Base-by-base conservation (phyloP, 2,113 vertebrate genomes). In the Cynoglossus semilaevis region DNA sequence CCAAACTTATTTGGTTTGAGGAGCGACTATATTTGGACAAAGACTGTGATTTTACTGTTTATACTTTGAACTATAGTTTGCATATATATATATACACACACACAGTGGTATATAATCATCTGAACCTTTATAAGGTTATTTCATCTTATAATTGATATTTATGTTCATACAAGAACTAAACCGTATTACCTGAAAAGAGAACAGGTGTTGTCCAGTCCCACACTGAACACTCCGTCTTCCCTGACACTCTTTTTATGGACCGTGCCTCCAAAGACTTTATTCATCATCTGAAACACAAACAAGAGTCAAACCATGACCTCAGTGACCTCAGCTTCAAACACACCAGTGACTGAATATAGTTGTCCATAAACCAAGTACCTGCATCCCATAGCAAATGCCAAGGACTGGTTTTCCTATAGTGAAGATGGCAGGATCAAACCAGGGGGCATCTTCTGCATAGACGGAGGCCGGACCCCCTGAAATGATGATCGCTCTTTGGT, bases 371-470 rank as follows among this genome's bases (percentile, higher is more conserved):
- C 7, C 42, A 29, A 1, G 49, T 79, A 99, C 97, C 96, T 99
- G 97, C 97, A 99, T 99, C 72, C 97, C 97, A 75, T 99, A 99
- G 88, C 97, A 99, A 82, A 99, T 99, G 46, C 97, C 97, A 58
- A 99, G 92, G 17, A 99, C 92, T 0, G 97, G 96, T 46, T 97
- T 98, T 67, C 97, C 97, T 72, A 99, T 94, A 7, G 95, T 96
- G 85, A 99, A 99, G 81, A 99, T 99, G 6, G 96, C 96, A 1
- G 95, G 95, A 75, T 99, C 97, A 13, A 98, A 99, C 95, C 94
- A 94, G 0, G 97, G 97, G 0, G 97, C 97, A 89, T 99, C 97
- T 87, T 99, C 96, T 22, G 96, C 95, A 56, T 99, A 99, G 49
- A 99, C 97, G 35, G 97, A 99, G 62, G 96, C 97, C 56, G 97